These are phyloP conservation scores for Cetoscarus ocellatus DNA, from an alignment of 2,797 vertebrate genomes.

Conservation along the genomic window DNA sequence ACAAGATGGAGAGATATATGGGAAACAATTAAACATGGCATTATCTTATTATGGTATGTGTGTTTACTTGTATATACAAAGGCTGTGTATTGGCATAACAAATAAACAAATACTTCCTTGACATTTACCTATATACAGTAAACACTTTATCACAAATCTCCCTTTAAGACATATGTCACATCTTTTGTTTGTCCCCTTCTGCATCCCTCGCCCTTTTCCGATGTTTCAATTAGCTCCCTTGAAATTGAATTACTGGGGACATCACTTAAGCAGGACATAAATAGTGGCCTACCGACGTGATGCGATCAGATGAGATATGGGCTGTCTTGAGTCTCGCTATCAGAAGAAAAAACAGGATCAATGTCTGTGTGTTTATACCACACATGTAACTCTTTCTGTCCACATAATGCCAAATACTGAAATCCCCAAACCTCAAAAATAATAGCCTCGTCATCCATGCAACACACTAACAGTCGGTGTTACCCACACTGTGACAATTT, in stretches of 20 bases:
- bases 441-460: too few relatives aligned
- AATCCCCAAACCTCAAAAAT: not conserved
- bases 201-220: slow-evolving; percentile 18
- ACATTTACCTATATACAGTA: not conserved
- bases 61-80: not conserved
- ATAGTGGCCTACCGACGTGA: slow-evolving; percentile 66
- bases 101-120: not conserved
- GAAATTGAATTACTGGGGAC: slow-evolving; percentile 81
- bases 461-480: too few relatives aligned
- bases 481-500: too few relatives aligned
- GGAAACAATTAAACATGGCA: slow-evolving; percentile 62
- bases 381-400: not conserved
- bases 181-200: slow-evolving; percentile 15
- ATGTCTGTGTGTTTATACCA: not conserved
- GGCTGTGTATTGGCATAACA: not conserved
- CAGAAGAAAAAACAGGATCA: slow-evolving; percentile 8
- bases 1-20: slow-evolving; percentile 69
- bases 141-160: slow-evolving; percentile 6
- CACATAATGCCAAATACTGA: not conserved
- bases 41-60: slow-evolving; percentile 25
- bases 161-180: slow-evolving; percentile 9
- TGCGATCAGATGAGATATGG: slow-evolving; percentile 60
- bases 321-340: slow-evolving; percentile 24
- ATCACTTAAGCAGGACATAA: slow-evolving; percentile 82
- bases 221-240: slow-evolving; percentile 75